Conservation (phyloP, 2,113 vertebrate species). For the Lampris incognitus region DNA sequence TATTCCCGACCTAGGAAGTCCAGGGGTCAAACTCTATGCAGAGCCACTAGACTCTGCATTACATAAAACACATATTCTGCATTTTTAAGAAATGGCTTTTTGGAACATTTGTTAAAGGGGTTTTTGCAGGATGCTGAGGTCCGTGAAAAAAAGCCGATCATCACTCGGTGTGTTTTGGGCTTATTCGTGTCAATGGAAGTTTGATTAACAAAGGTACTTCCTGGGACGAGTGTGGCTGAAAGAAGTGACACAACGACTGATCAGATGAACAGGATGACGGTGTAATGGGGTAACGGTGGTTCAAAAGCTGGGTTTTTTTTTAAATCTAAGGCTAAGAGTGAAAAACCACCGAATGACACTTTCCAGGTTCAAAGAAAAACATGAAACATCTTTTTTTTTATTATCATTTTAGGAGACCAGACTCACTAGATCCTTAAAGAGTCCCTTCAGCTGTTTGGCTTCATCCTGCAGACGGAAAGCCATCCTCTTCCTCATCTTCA, state of each 20-base stretch:
- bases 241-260: too few species aligned
- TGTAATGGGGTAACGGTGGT: too few species aligned
- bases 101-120: constrained; percentile 14
- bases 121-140: neutral
- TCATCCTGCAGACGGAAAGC: constrained; percentile 88
- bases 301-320: too few species aligned
- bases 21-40: constrained; percentile 61
- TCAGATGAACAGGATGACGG: too few species aligned
- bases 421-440: constrained; percentile 91
- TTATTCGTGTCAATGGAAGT: too few species aligned
- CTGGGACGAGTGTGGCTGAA: too few species aligned
- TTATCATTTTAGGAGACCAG: neutral
- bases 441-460: constrained; percentile 87
- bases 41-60: constrained; percentile 34
- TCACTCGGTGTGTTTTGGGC: neutral
- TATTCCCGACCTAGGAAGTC: constrained; percentile 68
- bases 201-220: too few species aligned
- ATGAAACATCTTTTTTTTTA: neutral
- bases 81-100: constrained; percentile 56
- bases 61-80: constrained; percentile 10
- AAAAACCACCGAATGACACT: neutral
- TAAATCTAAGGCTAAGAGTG: too few species aligned
- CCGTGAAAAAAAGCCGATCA: constrained; percentile 3
- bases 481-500: constrained; percentile 89
- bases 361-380: neutral